These are phyloP conservation scores for Perccottus glenii DNA, from an alignment of 2,113 vertebrate genomes.

Conservation along the genomic window DNA sequence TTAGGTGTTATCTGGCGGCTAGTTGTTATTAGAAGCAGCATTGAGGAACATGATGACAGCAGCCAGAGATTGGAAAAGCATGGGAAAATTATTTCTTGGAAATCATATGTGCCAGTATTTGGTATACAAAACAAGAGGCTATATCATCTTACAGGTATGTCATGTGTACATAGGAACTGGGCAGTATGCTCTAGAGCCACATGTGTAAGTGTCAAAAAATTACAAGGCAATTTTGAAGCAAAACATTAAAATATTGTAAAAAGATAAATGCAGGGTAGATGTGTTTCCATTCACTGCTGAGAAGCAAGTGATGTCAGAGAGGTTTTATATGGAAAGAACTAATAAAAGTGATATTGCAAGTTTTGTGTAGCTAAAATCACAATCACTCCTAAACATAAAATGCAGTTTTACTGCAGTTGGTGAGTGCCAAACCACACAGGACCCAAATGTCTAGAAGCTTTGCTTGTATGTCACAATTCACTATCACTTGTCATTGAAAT, in stretches of 20 bases:
- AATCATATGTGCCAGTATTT: slow-evolving; percentile 49
- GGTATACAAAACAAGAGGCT: slow-evolving; percentile 50
- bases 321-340: too few species aligned
- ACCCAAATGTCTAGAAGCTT: too few species aligned
- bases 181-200: slow-evolving; percentile 1
- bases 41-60: slow-evolving; percentile 34
- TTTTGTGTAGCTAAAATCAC: too few species aligned
- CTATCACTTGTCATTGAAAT: too few species aligned
- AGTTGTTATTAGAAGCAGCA: slow-evolving; percentile 39
- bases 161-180: slow-evolving; percentile 55
- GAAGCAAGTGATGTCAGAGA: too few species aligned
- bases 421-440: too few species aligned
- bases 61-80: slow-evolving; percentile 25
- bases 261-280: too few species aligned
- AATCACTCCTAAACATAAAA: too few species aligned
- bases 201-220: neutral
- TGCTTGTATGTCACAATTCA: too few species aligned
- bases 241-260: neutral
- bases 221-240: neutral
- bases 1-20: slow-evolving; percentile 32
- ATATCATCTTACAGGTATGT: slow-evolving; percentile 55
- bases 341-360: too few species aligned
- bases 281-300: too few species aligned
- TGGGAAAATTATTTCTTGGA: slow-evolving; percentile 49
- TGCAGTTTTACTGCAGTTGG: too few species aligned